Conservation (phyloP, 1,140 invertebrate species). For the Cylas formicarius region DNA sequence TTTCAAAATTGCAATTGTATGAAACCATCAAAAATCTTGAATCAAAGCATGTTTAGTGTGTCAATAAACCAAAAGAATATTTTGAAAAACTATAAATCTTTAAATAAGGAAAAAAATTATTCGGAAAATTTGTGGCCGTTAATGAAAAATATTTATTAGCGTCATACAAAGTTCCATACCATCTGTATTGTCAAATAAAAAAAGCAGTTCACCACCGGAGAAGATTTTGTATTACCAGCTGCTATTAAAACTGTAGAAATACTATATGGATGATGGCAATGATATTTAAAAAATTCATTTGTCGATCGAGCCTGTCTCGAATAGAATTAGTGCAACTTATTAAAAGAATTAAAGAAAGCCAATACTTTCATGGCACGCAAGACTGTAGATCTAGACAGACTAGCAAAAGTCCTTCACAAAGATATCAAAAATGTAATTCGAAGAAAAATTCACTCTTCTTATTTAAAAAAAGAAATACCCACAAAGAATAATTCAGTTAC, state of each 20-base stretch:
- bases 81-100: constrained; percentile 13
- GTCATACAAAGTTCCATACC: constrained; percentile 5
- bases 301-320: too few species aligned
- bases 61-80: constrained; percentile 14
- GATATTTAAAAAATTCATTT: constrained; percentile 7
- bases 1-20: constrained; percentile 11
- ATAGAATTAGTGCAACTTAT: too few species aligned
- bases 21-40: constrained; percentile 1
- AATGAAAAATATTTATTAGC: constrained; percentile 12
- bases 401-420: too few species aligned
- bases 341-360: too few species aligned
- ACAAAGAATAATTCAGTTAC: too few species aligned
- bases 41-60: constrained; percentile 8
- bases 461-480: too few species aligned
- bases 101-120: constrained; percentile 11
- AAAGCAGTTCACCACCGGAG: constrained; percentile 6
- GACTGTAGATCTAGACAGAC: too few species aligned
- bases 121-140: constrained; percentile 7
- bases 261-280: not conserved
- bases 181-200: too few species aligned
- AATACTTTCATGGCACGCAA: too few species aligned
- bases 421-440: too few species aligned
- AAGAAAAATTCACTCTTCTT: too few species aligned
- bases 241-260: constrained; percentile 11
- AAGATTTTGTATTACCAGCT: constrained; percentile 9